Percentiles rank a stretch among this genome's conserved stretches.
These are phyloP conservation scores for Drosophila neotestacea DNA, from an alignment of 2,888 invertebrate genomes.

Conservation along the genomic window DNA sequence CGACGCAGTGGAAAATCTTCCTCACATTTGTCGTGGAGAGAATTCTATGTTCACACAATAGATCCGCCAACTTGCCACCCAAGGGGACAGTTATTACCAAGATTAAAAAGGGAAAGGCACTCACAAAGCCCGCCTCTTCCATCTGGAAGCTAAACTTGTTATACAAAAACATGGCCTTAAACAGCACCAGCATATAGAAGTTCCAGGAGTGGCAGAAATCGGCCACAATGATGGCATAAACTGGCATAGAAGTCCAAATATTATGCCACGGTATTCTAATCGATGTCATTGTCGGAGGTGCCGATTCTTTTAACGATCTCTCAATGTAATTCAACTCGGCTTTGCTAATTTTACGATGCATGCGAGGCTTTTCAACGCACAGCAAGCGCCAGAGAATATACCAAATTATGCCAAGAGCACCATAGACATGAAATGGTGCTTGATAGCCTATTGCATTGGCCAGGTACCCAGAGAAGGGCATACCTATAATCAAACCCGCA, in stretches of 20 bases:
- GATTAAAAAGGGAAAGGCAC: conserved; percentile 97
- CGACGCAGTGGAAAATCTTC: conserved; percentile 99
- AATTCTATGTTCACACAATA: conserved; percentile 93
- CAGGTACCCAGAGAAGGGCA: conserved; percentile 96
- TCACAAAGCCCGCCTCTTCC: conserved; percentile 95
- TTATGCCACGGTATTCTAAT: conserved; percentile 95
- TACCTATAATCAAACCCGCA: conserved; percentile 97
- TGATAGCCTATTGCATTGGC: conserved; percentile 95
- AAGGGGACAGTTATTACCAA: conserved; percentile 99
- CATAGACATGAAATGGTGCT: conserved; percentile 98
- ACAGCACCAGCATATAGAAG: conserved; percentile 97
- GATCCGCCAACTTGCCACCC: conserved; percentile 98
- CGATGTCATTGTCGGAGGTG: conserved; percentile 90
- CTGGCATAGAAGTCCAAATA: conserved; percentile 97
- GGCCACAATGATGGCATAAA: conserved; percentile 99
- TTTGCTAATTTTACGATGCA: conserved; percentile 96
- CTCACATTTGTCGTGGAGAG: conserved; percentile 97
- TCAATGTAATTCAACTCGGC: conserved; percentile 98
- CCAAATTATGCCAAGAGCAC: conserved; percentile 94
- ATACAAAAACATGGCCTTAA: conserved; percentile 97
- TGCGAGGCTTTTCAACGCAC: conserved; percentile 96
- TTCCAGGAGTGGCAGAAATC: conserved; percentile 99
- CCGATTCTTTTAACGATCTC: conserved; percentile 92
- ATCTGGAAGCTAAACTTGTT: conserved; percentile 95
- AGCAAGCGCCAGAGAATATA: conserved; percentile 94